A percentile compares a stretch with the other conserved stretches of the same genome.
phyloP scores from a whole-genome alignment of 1,140 invertebrate species.

The Drosophila nannoptera region DNA sequence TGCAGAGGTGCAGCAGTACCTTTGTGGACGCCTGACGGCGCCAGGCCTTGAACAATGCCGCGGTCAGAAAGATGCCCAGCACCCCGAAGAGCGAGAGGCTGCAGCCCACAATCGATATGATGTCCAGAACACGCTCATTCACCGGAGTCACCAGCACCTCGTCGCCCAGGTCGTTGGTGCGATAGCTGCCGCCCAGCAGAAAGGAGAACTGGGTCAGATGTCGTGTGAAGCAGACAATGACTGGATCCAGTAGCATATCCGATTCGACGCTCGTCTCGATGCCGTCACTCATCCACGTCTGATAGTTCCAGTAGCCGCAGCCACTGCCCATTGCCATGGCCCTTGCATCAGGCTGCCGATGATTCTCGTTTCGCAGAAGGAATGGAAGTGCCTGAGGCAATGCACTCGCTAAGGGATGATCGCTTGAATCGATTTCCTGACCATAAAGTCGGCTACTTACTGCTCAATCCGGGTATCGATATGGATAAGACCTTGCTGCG shows the following conservation, averaged over 20 bases:
- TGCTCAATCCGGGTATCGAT: slow-evolving; percentile 46
- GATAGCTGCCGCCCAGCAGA: slow-evolving; percentile 79
- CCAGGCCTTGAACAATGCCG: slow-evolving; percentile 82
- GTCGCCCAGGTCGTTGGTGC: slow-evolving; percentile 55
- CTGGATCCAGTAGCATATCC: slow-evolving; percentile 46
- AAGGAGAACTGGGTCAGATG: slow-evolving; percentile 84
- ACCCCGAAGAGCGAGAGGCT: slow-evolving; percentile 82
- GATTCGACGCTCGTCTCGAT: slow-evolving; percentile 31
- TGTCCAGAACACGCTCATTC: slow-evolving; percentile 80
- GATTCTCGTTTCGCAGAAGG: slow-evolving; percentile 63
- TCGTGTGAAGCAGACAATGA: slow-evolving; percentile 80
- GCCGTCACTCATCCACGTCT: slow-evolving; percentile 64
- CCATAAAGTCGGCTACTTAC: slow-evolving; percentile 29
- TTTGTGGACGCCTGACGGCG: slow-evolving; percentile 82
- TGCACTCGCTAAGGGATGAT: slow-evolving; percentile 13
- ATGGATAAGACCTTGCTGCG: slow-evolving; percentile 74
- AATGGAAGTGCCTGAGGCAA: slow-evolving; percentile 52
- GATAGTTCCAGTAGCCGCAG: slow-evolving; percentile 74
- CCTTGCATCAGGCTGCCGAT: slow-evolving; percentile 44
- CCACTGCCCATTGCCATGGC: slow-evolving; percentile 45
- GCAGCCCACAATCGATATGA: slow-evolving; percentile 83
- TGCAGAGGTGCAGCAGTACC: slow-evolving; percentile 82
- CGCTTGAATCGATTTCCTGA: neutral
- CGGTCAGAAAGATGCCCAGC: slow-evolving; percentile 82
- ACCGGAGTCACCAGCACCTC: slow-evolving; percentile 69